Evolutionary conservation across 2,888 invertebrate genomes (phyloP).

Genomic region (Eupithecia exiguata): DNA sequence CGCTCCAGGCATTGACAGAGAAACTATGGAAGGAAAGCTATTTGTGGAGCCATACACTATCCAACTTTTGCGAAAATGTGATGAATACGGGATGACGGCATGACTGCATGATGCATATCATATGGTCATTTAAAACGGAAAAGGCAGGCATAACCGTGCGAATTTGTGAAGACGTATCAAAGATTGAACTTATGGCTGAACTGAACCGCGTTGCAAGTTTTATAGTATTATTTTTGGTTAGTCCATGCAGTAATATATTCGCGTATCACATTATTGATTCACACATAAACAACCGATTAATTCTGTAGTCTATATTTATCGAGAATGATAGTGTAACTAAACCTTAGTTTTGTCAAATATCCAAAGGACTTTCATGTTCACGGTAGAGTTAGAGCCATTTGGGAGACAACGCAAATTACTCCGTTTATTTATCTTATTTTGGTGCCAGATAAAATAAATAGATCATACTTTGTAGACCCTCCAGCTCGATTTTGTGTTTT

Average conservation of each 20-base stretch:
- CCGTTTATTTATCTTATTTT: background rate
- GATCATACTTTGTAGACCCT: no score
- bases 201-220: background rate
- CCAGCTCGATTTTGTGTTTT: no score
- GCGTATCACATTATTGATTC: background rate
- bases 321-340: background rate
- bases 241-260: background rate
- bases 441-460: background rate
- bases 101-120: background rate
- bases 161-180: background rate
- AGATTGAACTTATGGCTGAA: background rate
- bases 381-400: background rate
- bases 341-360: no score
- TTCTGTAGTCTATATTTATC: background rate
- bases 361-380: no score
- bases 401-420: background rate
- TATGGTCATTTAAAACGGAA: no score
- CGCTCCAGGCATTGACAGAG: conserved; percentile 16
- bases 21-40: background rate
- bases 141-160: background rate
- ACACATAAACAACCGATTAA: background rate
- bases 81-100: background rate
- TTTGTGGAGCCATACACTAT: background rate
- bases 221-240: background rate
- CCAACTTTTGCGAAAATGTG: background rate